phyloP scores from a whole-genome alignment of 2,797 vertebrate genomes.

The Etheostoma nigrum region DNA sequence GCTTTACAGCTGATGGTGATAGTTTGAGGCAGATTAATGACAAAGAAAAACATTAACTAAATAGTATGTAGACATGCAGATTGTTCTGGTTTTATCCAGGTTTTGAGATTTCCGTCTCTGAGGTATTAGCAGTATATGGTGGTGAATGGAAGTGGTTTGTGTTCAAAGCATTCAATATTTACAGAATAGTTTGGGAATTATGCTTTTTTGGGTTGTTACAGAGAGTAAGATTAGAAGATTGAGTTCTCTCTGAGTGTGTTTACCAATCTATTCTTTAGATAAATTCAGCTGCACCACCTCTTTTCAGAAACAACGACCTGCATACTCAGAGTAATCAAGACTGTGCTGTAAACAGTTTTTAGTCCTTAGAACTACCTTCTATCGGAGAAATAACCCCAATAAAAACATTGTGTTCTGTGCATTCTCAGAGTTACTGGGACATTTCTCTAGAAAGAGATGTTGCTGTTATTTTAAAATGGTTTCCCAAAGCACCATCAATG shows the following conservation, averaged over 20 bases:
- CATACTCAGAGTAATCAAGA: slow-evolving; percentile 13
- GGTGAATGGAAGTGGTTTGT: background rate
- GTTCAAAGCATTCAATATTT: background rate
- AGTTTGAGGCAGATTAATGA: no score
- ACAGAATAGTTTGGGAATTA: background rate
- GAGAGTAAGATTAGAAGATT: background rate
- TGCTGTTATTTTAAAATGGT: slow-evolving; percentile 1
- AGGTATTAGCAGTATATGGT: background rate
- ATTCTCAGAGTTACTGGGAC: slow-evolving; percentile 26
- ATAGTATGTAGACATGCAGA: background rate
- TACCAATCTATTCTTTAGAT: no score
- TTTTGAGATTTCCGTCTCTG: background rate
- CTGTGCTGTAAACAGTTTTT: background rate
- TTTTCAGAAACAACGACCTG: slow-evolving; percentile 3
- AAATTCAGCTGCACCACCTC: background rate
- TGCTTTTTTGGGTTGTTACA: background rate
- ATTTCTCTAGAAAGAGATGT: background rate
- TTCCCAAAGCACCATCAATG: background rate
- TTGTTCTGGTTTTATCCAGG: slow-evolving; percentile 1
- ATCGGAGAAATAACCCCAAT: slow-evolving; percentile 19
- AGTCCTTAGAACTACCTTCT: slow-evolving; percentile 3
- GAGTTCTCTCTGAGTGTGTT: background rate
- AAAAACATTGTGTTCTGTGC: slow-evolving; percentile 21
- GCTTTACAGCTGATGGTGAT: no score
- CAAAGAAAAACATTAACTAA: no score